Conservation (phyloP, 2,888 invertebrate species). For the Nowickia ferox region DNA sequence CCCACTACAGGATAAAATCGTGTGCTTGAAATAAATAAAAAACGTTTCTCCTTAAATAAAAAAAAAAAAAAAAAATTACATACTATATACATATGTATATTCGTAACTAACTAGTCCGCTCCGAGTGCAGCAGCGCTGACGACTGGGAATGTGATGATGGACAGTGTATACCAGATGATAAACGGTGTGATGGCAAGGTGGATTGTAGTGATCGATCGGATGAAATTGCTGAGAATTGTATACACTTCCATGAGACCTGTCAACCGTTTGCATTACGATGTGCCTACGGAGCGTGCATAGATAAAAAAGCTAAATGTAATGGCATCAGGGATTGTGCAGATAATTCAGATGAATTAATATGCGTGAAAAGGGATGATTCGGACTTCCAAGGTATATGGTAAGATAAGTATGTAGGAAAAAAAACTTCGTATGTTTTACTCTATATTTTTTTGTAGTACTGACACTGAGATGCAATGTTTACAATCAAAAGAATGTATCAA, state of each 20-base stretch:
- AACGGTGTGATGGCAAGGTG: conserved; percentile 77
- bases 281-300: conserved; percentile 79
- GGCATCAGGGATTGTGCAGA: conserved; percentile 74
- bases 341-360: conserved; percentile 74
- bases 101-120: conserved; percentile 30
- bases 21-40: no score
- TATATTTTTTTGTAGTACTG: not conserved
- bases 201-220: conserved; percentile 80
- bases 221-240: conserved; percentile 77
- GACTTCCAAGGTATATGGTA: conserved; percentile 65
- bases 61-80: no score
- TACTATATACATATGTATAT: not conserved
- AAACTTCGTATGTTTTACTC: not conserved
- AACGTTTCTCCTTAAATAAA: no score
- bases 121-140: conserved; percentile 69
- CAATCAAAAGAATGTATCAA: conserved; percentile 77
- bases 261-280: conserved; percentile 83
- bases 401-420: not conserved
- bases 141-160: conserved; percentile 79
- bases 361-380: conserved; percentile 21
- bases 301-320: conserved; percentile 71
- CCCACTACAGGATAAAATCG: no score
- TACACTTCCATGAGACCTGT: conserved; percentile 81
- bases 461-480: conserved; percentile 72
- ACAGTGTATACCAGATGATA: conserved; percentile 76